phyloP scores from a whole-genome alignment of 1,140 invertebrate species.

The Heliconius himera region DNA sequence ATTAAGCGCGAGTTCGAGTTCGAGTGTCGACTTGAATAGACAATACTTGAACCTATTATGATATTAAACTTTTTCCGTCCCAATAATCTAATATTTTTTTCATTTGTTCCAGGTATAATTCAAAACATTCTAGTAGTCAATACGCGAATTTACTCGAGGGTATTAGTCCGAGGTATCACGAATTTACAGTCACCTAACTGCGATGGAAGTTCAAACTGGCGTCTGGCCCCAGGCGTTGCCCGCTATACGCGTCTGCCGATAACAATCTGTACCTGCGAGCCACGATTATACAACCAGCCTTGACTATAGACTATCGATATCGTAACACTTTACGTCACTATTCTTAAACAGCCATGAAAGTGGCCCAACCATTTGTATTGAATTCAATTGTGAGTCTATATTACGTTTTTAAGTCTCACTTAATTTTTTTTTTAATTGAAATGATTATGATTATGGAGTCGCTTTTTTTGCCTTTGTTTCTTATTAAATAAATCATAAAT shows the following conservation, averaged over 20 bases:
- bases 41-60: no score
- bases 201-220: conserved; percentile 15
- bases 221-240: conserved; percentile 26
- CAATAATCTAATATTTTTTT: background rate
- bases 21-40: no score
- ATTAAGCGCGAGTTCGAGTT: no score
- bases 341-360: conserved; percentile 43
- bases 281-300: conserved; percentile 50
- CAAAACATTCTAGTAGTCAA: background rate
- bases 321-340: conserved; percentile 55
- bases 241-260: conserved; percentile 44
- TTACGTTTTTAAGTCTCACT: background rate
- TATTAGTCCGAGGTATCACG: conserved; percentile 12
- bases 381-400: conserved; percentile 1
- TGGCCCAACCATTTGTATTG: conserved; percentile 18
- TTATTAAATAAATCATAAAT: no score
- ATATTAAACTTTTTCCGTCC: no score
- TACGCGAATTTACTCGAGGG: background rate
- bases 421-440: background rate
- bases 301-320: conserved; percentile 49
- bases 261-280: conserved; percentile 47
- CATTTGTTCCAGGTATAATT: conserved; percentile 24
- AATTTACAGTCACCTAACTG: conserved; percentile 15
- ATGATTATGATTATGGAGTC: background rate
- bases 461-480: background rate